A percentile compares a stretch with the other conserved stretches of the same genome.
Conservation (phyloP, 1,140 invertebrate species). For the Bombus waltoni region DNA sequence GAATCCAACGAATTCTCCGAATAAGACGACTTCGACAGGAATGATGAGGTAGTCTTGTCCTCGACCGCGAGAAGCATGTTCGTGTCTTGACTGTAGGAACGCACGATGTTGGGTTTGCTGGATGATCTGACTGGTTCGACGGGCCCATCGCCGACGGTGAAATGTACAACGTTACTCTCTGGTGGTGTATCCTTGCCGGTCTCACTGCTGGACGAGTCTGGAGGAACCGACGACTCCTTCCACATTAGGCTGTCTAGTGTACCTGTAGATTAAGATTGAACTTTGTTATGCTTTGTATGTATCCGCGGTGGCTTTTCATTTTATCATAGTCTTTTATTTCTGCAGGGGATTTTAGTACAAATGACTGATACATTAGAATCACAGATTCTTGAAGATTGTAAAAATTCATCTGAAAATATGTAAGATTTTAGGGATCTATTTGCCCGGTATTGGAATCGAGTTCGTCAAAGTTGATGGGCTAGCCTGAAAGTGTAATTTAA, state of each 20-base stretch:
- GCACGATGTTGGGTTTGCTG: slow-evolving; percentile 45
- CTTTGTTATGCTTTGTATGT: background rate
- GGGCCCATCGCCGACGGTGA: slow-evolving; percentile 74
- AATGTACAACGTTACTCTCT: slow-evolving; percentile 74
- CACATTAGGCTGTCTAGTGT: slow-evolving; percentile 74
- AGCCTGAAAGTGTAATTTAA: too few relatives aligned
- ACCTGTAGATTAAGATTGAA: slow-evolving; percentile 71
- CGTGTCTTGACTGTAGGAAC: slow-evolving; percentile 79
- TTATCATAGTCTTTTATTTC: background rate
- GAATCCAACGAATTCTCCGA: slow-evolving; percentile 81
- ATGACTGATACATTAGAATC: too few relatives aligned
- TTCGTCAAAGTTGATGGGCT: too few relatives aligned
- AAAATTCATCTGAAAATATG: too few relatives aligned
- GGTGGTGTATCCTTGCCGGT: slow-evolving; percentile 79
- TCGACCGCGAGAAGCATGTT: slow-evolving; percentile 72
- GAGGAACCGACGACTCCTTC: slow-evolving; percentile 80
- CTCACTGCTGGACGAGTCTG: slow-evolving; percentile 81
- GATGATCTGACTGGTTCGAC: slow-evolving; percentile 38
- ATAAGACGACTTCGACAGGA: slow-evolving; percentile 79
- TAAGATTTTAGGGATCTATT: too few relatives aligned
- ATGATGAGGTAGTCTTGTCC: slow-evolving; percentile 69
- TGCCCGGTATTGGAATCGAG: too few relatives aligned
- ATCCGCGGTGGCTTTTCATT: background rate
- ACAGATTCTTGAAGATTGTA: too few relatives aligned
- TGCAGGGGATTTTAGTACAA: too few relatives aligned